Evolutionary conservation across 2,797 vertebrate species (phyloP).

Genomic region (Limnodromus scolopaceus): DNA sequence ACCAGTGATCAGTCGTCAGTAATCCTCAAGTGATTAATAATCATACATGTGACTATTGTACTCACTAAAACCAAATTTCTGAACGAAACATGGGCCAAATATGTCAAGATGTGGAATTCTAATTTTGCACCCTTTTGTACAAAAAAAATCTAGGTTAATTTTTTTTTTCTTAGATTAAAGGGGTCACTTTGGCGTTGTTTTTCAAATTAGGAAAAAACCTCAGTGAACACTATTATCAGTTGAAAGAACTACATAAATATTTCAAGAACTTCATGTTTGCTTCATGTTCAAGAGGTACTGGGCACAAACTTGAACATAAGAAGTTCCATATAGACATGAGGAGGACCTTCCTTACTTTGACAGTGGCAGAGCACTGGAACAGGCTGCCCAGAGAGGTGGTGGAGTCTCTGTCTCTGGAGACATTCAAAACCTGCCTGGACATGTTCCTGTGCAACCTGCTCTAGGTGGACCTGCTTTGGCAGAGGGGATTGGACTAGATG

Average conservation of each 20-base stretch:
- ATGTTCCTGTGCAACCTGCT: too few relatives aligned
- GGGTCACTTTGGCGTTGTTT: neutral
- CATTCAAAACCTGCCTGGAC: too few relatives aligned
- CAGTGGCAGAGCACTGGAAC: too few relatives aligned
- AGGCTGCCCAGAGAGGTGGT: too few relatives aligned
- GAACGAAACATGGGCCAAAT: neutral
- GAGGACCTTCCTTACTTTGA: too few relatives aligned
- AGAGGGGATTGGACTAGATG: too few relatives aligned
- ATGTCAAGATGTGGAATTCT: neutral
- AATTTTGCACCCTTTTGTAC: neutral
- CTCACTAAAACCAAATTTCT: neutral
- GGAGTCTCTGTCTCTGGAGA: too few relatives aligned
- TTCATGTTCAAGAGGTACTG: neutral
- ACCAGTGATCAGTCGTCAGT: neutral
- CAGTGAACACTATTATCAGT: neutral
- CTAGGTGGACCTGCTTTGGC: too few relatives aligned
- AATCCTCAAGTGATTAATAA: neutral
- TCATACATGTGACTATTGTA: neutral
- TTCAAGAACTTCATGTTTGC: neutral
- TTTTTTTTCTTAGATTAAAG: neutral
- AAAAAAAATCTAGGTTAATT: neutral
- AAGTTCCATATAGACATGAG: too few relatives aligned
- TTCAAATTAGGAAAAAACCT: neutral
- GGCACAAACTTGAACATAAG: too few relatives aligned
- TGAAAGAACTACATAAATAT: neutral